These are phyloP conservation scores for Sisyra terminalis DNA, from an alignment of 2,888 invertebrate species.

Conservation along the genomic window DNA sequence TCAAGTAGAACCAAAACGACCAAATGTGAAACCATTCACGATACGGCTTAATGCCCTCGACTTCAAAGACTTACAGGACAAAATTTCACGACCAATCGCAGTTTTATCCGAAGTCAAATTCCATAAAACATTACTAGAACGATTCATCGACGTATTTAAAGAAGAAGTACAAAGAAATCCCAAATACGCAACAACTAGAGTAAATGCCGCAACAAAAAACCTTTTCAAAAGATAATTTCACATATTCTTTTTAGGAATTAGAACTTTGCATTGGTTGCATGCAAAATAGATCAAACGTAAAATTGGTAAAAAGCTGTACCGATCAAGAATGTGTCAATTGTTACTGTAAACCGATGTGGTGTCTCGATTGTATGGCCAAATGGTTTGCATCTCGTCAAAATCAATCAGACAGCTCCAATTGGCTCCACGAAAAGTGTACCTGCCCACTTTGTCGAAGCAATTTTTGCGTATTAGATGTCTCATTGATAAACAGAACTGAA, in stretches of 20 bases:
- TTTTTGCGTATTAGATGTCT: slow-evolving; percentile 77
- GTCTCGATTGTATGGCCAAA: slow-evolving; percentile 64
- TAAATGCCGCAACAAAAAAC: slow-evolving; percentile 16
- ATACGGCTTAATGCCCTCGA: slow-evolving; percentile 64
- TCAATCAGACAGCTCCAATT: slow-evolving; percentile 46
- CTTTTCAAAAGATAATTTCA: slow-evolving; percentile 1
- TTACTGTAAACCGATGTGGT: slow-evolving; percentile 81
- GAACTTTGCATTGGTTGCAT: slow-evolving; percentile 84
- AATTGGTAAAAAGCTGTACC: slow-evolving; percentile 53
- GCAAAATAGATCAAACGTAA: slow-evolving; percentile 61
- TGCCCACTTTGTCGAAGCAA: slow-evolving; percentile 76
- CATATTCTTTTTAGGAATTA: slow-evolving; percentile 35
- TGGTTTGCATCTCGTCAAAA: slow-evolving; percentile 80
- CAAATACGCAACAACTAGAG: slow-evolving; percentile 37
- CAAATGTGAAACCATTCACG: slow-evolving; percentile 39
- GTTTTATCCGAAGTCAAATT: slow-evolving; percentile 54
- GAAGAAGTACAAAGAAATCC: slow-evolving; percentile 57
- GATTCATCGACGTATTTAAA: slow-evolving; percentile 71
- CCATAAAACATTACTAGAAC: slow-evolving; percentile 62
- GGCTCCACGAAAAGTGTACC: slow-evolving; percentile 69
- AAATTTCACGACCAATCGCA: slow-evolving; percentile 46
- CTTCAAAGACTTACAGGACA: slow-evolving; percentile 59
- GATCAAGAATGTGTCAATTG: slow-evolving; percentile 36
- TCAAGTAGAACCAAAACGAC: slow-evolving; percentile 47
- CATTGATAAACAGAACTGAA: slow-evolving; percentile 23